phyloP scores from a whole-genome alignment of 2,113 vertebrate species.

The Cochlearius cochlearius region DNA sequence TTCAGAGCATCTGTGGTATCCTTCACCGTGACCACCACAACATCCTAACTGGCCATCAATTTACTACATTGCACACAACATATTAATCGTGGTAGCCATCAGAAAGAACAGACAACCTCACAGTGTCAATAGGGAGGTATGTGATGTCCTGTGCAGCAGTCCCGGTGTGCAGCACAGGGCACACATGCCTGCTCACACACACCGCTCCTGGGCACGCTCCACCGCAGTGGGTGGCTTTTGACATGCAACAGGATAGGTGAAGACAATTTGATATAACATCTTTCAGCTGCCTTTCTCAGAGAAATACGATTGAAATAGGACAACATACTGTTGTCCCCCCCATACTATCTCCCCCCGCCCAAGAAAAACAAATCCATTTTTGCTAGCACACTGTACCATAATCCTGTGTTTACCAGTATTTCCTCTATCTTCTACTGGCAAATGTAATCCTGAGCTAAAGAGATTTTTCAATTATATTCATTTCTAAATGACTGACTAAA shows the following conservation, averaged over 20 bases:
- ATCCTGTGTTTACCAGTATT: background rate
- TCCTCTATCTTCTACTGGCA: background rate
- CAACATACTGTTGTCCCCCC: too few species aligned
- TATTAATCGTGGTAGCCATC: background rate
- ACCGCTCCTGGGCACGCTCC: rapidly evolving
- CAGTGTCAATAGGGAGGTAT: rapidly evolving
- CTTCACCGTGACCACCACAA: rapidly evolving
- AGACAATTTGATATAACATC: background rate
- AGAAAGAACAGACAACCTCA: background rate
- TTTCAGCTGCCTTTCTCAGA: background rate
- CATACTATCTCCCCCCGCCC: background rate
- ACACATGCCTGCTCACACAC: rapidly evolving
- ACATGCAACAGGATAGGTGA: background rate
- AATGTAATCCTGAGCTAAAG: background rate
- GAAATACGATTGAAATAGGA: background rate
- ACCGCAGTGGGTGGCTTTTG: rapidly evolving
- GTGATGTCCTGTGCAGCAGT: background rate
- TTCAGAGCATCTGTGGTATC: background rate
- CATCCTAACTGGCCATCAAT: background rate
- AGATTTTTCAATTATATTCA: background rate
- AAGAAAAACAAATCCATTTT: background rate
- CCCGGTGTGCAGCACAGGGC: rapidly evolving
- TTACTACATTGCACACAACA: background rate
- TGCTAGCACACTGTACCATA: background rate
- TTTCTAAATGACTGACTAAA: background rate